Evolutionary conservation across 2,797 vertebrate species (phyloP), one percentile per base, ranked within the genome.

Genomic region (Neosilurus hyrtlii): DNA sequence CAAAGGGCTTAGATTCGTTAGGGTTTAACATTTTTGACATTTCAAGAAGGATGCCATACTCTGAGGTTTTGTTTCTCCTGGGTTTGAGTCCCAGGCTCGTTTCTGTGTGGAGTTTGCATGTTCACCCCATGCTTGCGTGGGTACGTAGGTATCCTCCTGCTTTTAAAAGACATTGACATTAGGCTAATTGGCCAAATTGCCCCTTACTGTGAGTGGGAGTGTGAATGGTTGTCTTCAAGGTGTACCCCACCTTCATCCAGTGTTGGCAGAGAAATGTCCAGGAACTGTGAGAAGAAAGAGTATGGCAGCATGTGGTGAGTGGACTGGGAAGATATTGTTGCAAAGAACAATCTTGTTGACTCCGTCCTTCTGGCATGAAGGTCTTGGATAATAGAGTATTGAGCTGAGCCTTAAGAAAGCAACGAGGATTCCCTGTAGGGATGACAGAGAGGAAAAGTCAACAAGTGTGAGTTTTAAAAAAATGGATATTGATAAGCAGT

Each of bases 401-500:
- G 74, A 30, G 57, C 30, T 43, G 57, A 37, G 57, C 35, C 59
- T 62, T 76, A 59, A 37, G 12, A 76, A 61, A 76, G 56, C 74
- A 43, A 15, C 18, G 24, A 30, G 22, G 49, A 73, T 73, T 56
- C n/a, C n/a, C n/a, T 73, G 24, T 35, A 49, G 73, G 30, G 54
- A 18, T n/a, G 20, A 59, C n/a, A 18, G 30, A 76, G 30, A 62
- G 6, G 74, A 35, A 77, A 77, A 77, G 22, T 77, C 57, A 77
- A 62, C 35, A 62, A 62, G 74, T 62, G 10, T 43, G 30, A 43
- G 74, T 10, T 43, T 30, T 77, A 10, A 77, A 54, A 37, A 75
- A 74, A 11, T 49, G 74, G 61, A 49, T 77, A 77, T 43, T 62
- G 56, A 77, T 77, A 77, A 15, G 20, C 59, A 77, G 18, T 49